phyloP scores from a whole-genome alignment of 1,140 invertebrate species.

The Plutomurus gul region DNA sequence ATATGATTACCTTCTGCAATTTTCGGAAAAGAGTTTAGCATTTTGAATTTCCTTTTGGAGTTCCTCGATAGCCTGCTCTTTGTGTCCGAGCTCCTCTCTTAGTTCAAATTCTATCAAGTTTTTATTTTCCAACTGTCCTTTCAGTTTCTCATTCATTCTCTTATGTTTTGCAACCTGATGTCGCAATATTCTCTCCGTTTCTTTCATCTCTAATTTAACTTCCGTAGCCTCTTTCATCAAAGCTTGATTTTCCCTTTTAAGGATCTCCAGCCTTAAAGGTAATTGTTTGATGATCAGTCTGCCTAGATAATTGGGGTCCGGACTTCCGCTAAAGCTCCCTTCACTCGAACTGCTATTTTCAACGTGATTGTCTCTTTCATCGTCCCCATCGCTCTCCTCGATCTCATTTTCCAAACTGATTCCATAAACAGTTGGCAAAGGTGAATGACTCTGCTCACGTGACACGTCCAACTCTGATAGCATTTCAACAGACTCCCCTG shows the following conservation, averaged over 20 bases:
- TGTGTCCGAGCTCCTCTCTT: conserved; percentile 33
- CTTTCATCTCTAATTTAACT: conserved; percentile 1
- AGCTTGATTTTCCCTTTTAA: conserved; percentile 45
- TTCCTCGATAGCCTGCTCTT: conserved; percentile 40
- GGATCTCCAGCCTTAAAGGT: conserved; percentile 41
- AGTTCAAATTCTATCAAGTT: conserved; percentile 33
- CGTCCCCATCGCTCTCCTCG: conserved; percentile 1
- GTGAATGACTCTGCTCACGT: neutral
- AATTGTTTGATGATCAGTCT: conserved; percentile 50
- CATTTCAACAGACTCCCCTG: neutral
- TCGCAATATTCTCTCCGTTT: conserved; percentile 10
- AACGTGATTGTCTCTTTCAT: neutral
- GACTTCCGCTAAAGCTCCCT: conserved; percentile 4
- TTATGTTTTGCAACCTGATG: conserved; percentile 15
- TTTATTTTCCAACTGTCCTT: conserved; percentile 27
- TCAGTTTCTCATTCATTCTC: neutral
- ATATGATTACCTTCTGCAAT: neutral
- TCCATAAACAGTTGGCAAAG: neutral
- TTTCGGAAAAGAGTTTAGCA: neutral
- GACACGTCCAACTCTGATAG: conserved; percentile 1
- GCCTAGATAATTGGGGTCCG: conserved; percentile 39
- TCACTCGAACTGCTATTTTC: neutral
- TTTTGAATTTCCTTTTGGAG: conserved; percentile 41
- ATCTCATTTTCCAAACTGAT: neutral
- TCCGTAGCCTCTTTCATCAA: neutral